A percentile compares a stretch with the other conserved stretches of the same genome.
Evolutionary conservation across 2,113 vertebrate genomes (phyloP).

Genomic region (Fulmarus glacialis): DNA sequence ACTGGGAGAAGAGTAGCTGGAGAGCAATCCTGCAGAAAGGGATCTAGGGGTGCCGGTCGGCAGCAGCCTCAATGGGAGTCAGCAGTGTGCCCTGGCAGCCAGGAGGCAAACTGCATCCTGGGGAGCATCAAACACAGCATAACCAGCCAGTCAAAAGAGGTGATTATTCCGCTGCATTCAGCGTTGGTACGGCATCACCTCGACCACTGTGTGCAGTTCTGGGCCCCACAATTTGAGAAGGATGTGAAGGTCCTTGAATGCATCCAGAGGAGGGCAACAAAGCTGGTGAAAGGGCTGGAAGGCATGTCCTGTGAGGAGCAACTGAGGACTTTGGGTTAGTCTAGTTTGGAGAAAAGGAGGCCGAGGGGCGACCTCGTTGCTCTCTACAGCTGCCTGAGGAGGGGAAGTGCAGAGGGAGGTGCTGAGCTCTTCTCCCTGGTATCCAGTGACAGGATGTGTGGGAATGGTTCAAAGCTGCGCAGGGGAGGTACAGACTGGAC

Average conservation of each 20-base stretch:
- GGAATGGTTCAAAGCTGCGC: too few species aligned
- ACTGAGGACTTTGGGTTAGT: too few species aligned
- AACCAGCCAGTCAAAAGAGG: accelerated
- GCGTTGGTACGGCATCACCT: accelerated
- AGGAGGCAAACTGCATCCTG: not conserved
- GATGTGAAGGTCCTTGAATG: not conserved
- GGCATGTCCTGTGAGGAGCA: too few species aligned
- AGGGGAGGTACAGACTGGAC: not conserved
- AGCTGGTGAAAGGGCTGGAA: not conserved
- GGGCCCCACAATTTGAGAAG: too few species aligned
- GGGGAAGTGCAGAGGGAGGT: too few species aligned
- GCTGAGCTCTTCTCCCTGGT: too few species aligned
- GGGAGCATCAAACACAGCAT: not conserved
- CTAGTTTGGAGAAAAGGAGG: too few species aligned
- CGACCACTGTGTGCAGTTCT: not conserved
- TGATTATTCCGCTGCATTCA: accelerated
- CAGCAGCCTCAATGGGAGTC: not conserved
- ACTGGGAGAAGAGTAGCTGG: not conserved
- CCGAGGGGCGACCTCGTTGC: too few species aligned
- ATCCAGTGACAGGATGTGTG: too few species aligned
- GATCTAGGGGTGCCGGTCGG: not conserved
- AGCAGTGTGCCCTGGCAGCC: not conserved
- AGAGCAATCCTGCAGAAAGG: not conserved
- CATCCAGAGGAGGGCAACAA: not conserved
- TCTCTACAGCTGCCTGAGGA: too few species aligned